A percentile compares a stretch with the other conserved stretches of the same genome.
Conservation (phyloP, 2,888 invertebrate genomes). For the Amphipoea oculea region DNA sequence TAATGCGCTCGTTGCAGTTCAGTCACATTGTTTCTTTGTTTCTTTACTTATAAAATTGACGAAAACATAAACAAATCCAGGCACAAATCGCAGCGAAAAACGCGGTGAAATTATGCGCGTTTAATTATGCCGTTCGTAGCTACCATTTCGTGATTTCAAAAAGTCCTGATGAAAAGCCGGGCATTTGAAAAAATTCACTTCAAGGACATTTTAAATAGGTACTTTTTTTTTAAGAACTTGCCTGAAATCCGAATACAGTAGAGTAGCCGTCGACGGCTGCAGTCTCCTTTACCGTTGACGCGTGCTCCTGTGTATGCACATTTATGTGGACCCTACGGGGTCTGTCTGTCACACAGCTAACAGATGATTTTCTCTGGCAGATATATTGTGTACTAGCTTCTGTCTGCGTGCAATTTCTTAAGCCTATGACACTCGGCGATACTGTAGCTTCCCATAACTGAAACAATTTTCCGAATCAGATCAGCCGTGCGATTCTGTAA, state of each 20-base stretch:
- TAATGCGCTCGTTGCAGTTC: conserved; percentile 19
- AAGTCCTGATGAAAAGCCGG: neutral
- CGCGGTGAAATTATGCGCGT: neutral
- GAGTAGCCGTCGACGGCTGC: neutral
- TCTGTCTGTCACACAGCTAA: neutral
- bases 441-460: neutral
- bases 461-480: neutral
- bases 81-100: neutral
- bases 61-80: neutral
- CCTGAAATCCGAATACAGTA: neutral
- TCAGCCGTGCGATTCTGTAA: no score
- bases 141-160: neutral
- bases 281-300: neutral
- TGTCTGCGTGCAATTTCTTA: neutral
- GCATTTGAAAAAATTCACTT: neutral
- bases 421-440: neutral
- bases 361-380: neutral
- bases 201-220: neutral
- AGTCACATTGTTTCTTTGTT: conserved; percentile 41
- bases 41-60: neutral
- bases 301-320: neutral
- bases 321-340: no score
- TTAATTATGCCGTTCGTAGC: neutral
- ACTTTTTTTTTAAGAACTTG: neutral
- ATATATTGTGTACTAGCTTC: neutral